These are phyloP conservation scores for Neofelis nebulosa DNA, from an alignment of 2,113 vertebrate species.

Conservation along the genomic window DNA sequence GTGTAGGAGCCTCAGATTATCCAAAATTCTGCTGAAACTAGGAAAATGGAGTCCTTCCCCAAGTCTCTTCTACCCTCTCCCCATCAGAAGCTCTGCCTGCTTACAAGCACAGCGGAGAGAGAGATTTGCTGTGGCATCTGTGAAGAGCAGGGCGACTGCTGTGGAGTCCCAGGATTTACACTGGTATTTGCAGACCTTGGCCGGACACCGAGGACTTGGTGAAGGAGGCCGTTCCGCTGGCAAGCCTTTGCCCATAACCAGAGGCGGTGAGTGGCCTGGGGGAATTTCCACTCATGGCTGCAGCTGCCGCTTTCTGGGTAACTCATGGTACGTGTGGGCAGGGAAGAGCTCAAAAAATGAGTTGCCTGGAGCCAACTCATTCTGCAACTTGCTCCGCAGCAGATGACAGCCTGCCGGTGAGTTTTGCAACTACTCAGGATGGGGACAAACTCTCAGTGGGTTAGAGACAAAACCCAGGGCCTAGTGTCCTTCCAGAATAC, in stretches of 20 bases:
- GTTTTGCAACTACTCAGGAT: slow-evolving; percentile 35
- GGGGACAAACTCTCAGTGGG: neutral
- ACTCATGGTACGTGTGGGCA: slow-evolving; percentile 39
- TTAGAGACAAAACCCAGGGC: neutral
- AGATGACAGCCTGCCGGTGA: neutral
- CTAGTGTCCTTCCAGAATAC: neutral
- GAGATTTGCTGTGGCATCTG: neutral
- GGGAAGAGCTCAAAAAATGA: slow-evolving; percentile 61
- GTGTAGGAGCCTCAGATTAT: neutral
- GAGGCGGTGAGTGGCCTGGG: neutral
- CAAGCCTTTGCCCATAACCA: neutral
- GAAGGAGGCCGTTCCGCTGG: neutral
- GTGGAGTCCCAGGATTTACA: neutral
- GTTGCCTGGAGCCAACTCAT: slow-evolving; percentile 49
- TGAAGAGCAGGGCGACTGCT: neutral
- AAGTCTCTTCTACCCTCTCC: neutral
- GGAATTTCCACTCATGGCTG: slow-evolving; percentile 68
- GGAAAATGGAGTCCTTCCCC: neutral
- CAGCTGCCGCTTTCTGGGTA: slow-evolving; percentile 51
- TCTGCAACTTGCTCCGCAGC: slow-evolving; percentile 35
- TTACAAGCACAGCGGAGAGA: neutral
- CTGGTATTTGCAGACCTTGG: neutral
- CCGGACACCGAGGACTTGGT: neutral
- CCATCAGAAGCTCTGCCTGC: neutral
- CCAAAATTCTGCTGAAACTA: neutral